These are phyloP conservation scores for Frankliniella intonsa DNA, from an alignment of 2,888 invertebrate species.

Conservation along the genomic window DNA sequence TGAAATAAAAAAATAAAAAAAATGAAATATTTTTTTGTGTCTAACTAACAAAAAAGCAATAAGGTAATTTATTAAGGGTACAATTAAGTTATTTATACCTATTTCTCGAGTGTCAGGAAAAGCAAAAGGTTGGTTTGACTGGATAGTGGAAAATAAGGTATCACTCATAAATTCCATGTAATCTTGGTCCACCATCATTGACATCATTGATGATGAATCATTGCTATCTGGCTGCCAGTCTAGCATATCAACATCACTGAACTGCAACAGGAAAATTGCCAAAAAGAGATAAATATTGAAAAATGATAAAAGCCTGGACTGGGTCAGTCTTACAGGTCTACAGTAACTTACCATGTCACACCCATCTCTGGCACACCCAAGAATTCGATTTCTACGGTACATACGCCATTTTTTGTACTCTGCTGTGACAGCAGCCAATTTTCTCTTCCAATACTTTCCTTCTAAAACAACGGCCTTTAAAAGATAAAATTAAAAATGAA, in stretches of 20 bases:
- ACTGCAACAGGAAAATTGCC: slow-evolving; percentile 47
- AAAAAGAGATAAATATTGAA: background rate
- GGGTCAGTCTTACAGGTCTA: background rate
- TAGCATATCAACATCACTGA: slow-evolving; percentile 67
- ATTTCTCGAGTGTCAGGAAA: slow-evolving; percentile 97
- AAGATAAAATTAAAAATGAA: too few relatives aligned
- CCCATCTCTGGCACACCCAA: slow-evolving; percentile 67
- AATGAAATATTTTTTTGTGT: slow-evolving; percentile 11
- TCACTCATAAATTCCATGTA: slow-evolving; percentile 85
- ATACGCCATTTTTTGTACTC: slow-evolving; percentile 99
- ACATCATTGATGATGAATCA: slow-evolving; percentile 43
- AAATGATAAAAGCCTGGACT: background rate
- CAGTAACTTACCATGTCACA: slow-evolving; percentile 64
- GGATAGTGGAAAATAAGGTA: slow-evolving; percentile 82
- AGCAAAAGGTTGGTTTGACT: slow-evolving; percentile 80
- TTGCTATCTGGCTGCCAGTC: slow-evolving; percentile 66
- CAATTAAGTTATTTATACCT: slow-evolving; percentile 54
- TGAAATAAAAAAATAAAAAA: slow-evolving; percentile 45
- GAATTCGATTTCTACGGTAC: slow-evolving; percentile 75
- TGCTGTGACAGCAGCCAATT: slow-evolving; percentile 91
- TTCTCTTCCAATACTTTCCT: slow-evolving; percentile 99
- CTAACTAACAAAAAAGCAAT: slow-evolving; percentile 29
- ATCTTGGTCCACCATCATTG: slow-evolving; percentile 71
- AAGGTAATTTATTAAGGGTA: background rate
- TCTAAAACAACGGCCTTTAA: slow-evolving; percentile 86